phyloP scores from a whole-genome alignment of 1,140 invertebrate genomes.

The Brachionus rotundiformis region DNA sequence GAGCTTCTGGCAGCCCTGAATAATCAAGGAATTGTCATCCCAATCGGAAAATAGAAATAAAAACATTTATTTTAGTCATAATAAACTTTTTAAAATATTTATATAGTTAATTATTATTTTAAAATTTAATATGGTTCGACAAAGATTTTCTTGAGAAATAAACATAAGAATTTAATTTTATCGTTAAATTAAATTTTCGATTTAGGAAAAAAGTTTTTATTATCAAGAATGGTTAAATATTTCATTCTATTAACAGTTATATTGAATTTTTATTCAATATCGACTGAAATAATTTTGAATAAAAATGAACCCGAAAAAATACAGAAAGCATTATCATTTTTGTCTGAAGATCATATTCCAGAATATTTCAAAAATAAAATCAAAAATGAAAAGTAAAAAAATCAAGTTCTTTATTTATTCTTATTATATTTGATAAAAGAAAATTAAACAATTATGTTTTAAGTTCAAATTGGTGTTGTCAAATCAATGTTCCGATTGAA shows the following conservation, averaged over 20 bases:
- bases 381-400: neutral
- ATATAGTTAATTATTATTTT: neutral
- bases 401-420: neutral
- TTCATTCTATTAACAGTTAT: neutral
- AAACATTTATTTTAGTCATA: neutral
- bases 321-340: neutral
- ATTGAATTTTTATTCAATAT: neutral
- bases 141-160: neutral
- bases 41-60: conserved; percentile 43
- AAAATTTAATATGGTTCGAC: neutral
- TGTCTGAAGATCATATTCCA: neutral
- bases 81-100: neutral
- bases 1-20: conserved; percentile 31
- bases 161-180: neutral
- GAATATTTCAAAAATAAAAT: neutral
- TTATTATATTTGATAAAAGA: neutral
- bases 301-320: neutral
- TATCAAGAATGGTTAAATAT: neutral
- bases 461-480: conserved; percentile 45
- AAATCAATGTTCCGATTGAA: neutral
- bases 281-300: neutral
- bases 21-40: conserved; percentile 39
- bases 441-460: neutral
- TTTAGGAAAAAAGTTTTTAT: neutral
- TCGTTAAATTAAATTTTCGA: neutral